Conservation (phyloP, 1,140 invertebrate species). For the Sitophilus oryzae region DNA sequence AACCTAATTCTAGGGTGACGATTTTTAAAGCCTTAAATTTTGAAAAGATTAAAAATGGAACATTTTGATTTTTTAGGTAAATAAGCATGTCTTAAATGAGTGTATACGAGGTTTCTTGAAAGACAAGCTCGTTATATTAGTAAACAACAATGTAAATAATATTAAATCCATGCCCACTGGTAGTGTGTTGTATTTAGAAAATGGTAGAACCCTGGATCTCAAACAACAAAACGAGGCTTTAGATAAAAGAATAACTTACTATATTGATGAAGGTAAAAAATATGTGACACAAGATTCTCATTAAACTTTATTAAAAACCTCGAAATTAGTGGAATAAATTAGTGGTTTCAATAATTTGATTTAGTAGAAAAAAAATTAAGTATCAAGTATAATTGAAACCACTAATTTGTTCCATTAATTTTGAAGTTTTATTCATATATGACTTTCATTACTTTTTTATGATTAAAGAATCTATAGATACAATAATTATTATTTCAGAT, state of each 20-base stretch:
- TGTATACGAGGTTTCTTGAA: conserved; percentile 64
- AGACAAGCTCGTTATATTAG: conserved; percentile 65
- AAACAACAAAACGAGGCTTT: conserved; percentile 21
- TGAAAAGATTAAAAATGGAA: conserved; percentile 11
- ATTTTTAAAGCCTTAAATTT: too few relatives aligned
- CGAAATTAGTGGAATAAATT: not conserved
- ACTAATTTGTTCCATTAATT: too few relatives aligned
- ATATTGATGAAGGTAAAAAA: conserved; percentile 24
- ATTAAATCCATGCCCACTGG: conserved; percentile 22
- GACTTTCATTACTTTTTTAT: too few relatives aligned
- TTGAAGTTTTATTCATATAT: too few relatives aligned
- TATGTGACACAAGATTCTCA: not conserved
- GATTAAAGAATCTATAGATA: too few relatives aligned
- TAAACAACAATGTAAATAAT: conserved; percentile 63
- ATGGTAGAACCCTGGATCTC: conserved; percentile 24
- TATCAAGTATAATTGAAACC: too few relatives aligned
- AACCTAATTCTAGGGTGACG: too few relatives aligned
- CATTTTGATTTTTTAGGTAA: not conserved
- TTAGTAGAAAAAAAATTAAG: too few relatives aligned
- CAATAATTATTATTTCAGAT: too few relatives aligned
- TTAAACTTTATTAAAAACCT: not conserved
- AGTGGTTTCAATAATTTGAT: too few relatives aligned
- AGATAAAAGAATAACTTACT: conserved; percentile 29
- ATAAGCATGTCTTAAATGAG: conserved; percentile 53
- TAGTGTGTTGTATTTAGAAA: conserved; percentile 22